A percentile compares a stretch with the other conserved stretches of the same genome.
These are phyloP conservation scores for Nasua narica DNA, from an alignment of 2,797 vertebrate genomes.

Conservation along the genomic window DNA sequence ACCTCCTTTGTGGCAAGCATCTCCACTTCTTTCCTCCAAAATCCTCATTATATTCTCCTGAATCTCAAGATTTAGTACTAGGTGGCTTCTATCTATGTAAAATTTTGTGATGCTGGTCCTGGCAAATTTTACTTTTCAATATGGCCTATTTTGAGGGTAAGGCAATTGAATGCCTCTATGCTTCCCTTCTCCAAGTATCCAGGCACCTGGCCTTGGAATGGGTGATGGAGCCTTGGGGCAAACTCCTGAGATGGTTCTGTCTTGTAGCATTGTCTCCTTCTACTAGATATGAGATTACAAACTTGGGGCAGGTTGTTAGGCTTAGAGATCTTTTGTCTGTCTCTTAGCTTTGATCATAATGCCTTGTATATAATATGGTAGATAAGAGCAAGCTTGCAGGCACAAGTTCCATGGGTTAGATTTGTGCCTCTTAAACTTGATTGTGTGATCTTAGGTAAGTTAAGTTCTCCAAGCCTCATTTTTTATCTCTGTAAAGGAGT, in stretches of 20 bases:
- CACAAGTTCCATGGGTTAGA: background rate
- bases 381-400: background rate
- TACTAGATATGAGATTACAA: background rate
- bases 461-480: background rate
- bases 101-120: background rate
- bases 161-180: background rate
- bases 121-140: background rate
- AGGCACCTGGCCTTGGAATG: background rate
- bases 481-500: background rate
- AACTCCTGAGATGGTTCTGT: background rate
- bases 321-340: background rate
- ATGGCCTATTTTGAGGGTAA: background rate
- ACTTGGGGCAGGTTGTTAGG: background rate
- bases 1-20: background rate
- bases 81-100: background rate
- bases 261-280: background rate
- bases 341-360: background rate
- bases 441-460: background rate
- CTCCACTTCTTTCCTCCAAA: background rate
- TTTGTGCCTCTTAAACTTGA: background rate
- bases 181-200: background rate
- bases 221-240: background rate
- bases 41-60: background rate
- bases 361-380: background rate
- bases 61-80: background rate